Evolutionary conservation across 2,797 vertebrate genomes (phyloP), one percentile per base, ranked within the genome.

Genomic region (Lepidocolaptes lacrymiger): DNA sequence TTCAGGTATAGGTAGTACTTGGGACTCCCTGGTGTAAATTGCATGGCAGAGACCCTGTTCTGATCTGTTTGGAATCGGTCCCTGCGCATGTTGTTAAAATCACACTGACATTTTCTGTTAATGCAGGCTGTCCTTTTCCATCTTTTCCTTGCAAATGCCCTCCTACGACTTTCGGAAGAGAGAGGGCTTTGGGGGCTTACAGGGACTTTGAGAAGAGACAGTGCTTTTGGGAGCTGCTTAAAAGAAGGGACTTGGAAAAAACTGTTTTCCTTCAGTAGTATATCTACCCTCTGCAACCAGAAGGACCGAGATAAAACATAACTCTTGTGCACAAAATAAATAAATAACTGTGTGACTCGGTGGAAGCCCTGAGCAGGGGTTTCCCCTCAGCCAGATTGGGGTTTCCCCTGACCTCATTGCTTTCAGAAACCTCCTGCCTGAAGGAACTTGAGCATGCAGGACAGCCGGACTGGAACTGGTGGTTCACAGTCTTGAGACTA

Each of bases 281-380:
- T 58, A 8, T 69, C 39, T 64, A 8, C 37, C 7, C n/a, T 69
- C 56, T 95, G 41, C 82, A 79, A 3, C 79, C 36, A 85, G 78
- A 46, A 77, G 41, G 71, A 21, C 77, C 36, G 71, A 95, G 76
- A 91, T 71, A 71, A 95, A 95, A 76, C 48, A 6, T 44, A 77
- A 59, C 43, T 91, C 22, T 37, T 93, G 49, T 66, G 37, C 49
- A 24, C 37, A 2, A 95, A 87, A 92, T 93, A 97, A 93, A 95
- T 92, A 94, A 95, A 88, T 78, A 88, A 76, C 56, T 26, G 67
- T 59, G 62, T 97, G 96, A 94, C 84, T 97, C 91, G 93, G 94
- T 96, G 95, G 95, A 97, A 97, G 94, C 91, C 93, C 95, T 93
- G 74, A 56, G 63, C 28, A 94, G 97, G 97, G 96, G 91, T 85